Evolutionary conservation across 53 echinoderm and acorn worm species (phyloP).

Genomic region (Mesocentrotus franciscanus): DNA sequence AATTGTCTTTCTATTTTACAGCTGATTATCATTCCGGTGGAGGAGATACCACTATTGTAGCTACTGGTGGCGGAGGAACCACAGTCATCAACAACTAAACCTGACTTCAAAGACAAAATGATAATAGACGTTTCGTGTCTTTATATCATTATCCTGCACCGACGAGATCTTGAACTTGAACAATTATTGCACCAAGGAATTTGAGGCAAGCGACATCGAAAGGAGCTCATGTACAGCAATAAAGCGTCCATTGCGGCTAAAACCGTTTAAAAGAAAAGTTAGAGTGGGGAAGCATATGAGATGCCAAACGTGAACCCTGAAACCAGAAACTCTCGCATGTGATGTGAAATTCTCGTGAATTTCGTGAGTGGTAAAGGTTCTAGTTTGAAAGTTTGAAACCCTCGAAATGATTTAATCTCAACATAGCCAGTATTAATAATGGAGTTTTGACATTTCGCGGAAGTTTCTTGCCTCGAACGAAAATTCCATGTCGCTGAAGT

Average conservation of each 20-base stretch:
- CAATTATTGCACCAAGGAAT: background rate
- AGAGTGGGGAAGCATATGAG: background rate
- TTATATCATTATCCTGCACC: background rate
- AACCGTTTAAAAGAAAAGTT: background rate
- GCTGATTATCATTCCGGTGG: slow-evolving; percentile 73
- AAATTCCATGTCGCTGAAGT: background rate
- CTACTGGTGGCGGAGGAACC: slow-evolving; percentile 56
- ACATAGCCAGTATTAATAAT: no score
- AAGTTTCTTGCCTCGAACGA: background rate
- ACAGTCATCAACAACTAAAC: slow-evolving; percentile 52
- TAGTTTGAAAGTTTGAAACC: no score
- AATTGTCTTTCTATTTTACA: background rate
- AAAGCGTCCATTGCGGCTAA: background rate
- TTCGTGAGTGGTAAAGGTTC: background rate
- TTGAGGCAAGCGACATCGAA: background rate
- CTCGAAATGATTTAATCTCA: no score
- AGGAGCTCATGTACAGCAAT: background rate
- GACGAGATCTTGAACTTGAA: background rate
- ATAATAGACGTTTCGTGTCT: background rate
- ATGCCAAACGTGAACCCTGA: background rate
- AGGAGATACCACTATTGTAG: slow-evolving; percentile 62
- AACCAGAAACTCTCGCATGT: background rate
- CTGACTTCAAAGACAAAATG: background rate
- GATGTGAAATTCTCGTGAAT: background rate
- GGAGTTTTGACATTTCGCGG: no score